Base-by-base conservation (phyloP, 2,797 vertebrate species). In the Neosilurus hyrtlii region DNA sequence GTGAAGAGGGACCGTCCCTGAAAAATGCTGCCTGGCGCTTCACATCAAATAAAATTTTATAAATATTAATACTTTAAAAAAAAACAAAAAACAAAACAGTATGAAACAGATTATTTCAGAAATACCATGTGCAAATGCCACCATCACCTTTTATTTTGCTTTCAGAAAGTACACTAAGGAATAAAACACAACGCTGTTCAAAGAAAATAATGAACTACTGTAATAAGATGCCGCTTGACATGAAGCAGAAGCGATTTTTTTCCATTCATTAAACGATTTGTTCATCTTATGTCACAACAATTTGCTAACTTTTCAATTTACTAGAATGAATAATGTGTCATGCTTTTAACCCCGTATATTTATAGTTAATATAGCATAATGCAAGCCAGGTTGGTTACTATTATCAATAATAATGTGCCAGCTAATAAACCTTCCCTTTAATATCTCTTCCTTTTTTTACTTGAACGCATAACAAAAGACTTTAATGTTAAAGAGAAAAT, bases 41-140 rank as follows among this genome's bases (percentile, higher is more conserved):
- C 72, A 56, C 35, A 20, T 71, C 24, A 79, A 43, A 79, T 71
- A 1, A 43, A 52, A 80, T 74, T 51, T 67, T 24, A 65, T 37
- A 11, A 68, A 76, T 35, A 6, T 43, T 43, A 43, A 43, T 43
- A 6, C 2, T 43, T 43, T 65, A 52, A 72, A 18, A 75, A 7
- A n/a, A n/a, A n/a, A n/a, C n/a, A n/a, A n/a, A n/a, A n/a, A n/a
- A n/a, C n/a, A n/a, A n/a, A n/a, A n/a, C n/a, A n/a, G n/a, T n/a
- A n/a, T n/a, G n/a, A n/a, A n/a, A n/a, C 49, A 37, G 43, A 51
- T 67, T 59, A 26, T 78, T 20, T 72, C 49, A 83, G 22, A 66
- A 54, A 51, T 8, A 35, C 54, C 24, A 24, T 73, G 71, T 26
- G 54, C 26, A 54, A 63, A 43, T 43, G 14, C 11, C 65, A 78